A percentile compares a stretch with the other conserved stretches of the same genome.
phyloP scores from a whole-genome alignment of 2,888 invertebrate species.

The Omphaloscelis lunosa region DNA sequence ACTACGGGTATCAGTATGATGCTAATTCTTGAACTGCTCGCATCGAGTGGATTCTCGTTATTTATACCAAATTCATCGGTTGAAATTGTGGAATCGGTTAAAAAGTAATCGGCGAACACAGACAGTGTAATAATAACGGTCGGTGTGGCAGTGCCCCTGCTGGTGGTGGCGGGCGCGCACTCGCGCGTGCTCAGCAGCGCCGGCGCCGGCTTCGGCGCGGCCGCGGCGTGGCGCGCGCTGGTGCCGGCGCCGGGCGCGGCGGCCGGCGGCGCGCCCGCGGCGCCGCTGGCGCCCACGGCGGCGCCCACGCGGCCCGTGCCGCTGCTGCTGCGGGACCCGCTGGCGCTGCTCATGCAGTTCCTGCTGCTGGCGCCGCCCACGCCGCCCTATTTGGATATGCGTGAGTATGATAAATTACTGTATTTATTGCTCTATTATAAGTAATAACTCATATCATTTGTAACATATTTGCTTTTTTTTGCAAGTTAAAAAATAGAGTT shows the following conservation, averaged over 20 bases:
- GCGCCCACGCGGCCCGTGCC: conserved; percentile 90
- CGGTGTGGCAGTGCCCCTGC: conserved; percentile 96
- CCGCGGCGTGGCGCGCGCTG: conserved; percentile 73
- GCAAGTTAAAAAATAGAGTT: neutral
- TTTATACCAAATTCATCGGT: neutral
- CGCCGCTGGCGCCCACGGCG: conserved; percentile 61
- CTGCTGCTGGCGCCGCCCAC: conserved; percentile 96
- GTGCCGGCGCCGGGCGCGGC: conserved; percentile 40
- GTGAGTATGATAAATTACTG: conserved; percentile 82
- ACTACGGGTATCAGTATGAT: neutral
- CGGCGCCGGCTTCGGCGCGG: conserved; percentile 75
- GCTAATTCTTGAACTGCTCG: neutral
- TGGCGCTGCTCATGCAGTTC: conserved; percentile 96
- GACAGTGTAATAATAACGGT: neutral
- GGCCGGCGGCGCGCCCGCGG: conserved; percentile 53
- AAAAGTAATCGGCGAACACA: neutral
- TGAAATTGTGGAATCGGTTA: neutral
- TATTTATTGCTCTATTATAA: neutral
- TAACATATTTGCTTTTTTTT: neutral
- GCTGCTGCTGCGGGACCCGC: conserved; percentile 96
- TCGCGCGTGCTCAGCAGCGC: conserved; percentile 73
- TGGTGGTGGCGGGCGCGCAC: conserved; percentile 92
- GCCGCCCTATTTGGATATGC: conserved; percentile 93
- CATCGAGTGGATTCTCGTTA: neutral
- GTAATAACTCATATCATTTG: neutral